phyloP scores from a whole-genome alignment of 2,797 vertebrate genomes.

The Chaenodraco wilsoni region DNA sequence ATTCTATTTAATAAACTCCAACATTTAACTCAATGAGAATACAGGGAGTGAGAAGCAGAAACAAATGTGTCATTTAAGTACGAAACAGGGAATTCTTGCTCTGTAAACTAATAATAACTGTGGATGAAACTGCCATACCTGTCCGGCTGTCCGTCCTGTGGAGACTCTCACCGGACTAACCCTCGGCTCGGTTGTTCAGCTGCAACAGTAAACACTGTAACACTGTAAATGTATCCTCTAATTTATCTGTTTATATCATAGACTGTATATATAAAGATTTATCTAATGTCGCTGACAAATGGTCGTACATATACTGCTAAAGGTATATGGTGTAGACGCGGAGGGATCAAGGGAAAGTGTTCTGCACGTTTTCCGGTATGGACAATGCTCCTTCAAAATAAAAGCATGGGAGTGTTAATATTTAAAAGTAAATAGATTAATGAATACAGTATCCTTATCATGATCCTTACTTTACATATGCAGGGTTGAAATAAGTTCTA shows the following conservation, averaged over 20 bases:
- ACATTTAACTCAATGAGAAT: background rate
- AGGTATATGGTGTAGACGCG: no score
- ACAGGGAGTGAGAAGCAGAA: background rate
- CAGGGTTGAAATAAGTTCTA: background rate
- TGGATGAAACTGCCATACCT: no score
- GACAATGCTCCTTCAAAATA: slow-evolving; percentile 19
- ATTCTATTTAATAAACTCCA: background rate
- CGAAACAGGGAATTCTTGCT: background rate
- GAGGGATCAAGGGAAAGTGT: rapidly evolving
- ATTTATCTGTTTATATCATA: background rate
- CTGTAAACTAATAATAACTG: background rate
- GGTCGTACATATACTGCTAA: background rate
- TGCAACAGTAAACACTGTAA: background rate
- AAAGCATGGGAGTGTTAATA: background rate
- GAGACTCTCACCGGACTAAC: background rate
- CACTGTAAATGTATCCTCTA: background rate
- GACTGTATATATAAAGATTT: background rate
- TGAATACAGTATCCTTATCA: no score
- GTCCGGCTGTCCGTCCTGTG: background rate
- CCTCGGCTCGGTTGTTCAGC: background rate
- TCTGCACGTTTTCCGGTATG: background rate
- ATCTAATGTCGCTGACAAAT: background rate
- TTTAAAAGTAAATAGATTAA: background rate
- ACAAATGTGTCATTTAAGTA: background rate
- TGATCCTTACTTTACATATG: no score